Conservation (phyloP, 2,797 vertebrate species). For the Rhodeus uyekii region DNA sequence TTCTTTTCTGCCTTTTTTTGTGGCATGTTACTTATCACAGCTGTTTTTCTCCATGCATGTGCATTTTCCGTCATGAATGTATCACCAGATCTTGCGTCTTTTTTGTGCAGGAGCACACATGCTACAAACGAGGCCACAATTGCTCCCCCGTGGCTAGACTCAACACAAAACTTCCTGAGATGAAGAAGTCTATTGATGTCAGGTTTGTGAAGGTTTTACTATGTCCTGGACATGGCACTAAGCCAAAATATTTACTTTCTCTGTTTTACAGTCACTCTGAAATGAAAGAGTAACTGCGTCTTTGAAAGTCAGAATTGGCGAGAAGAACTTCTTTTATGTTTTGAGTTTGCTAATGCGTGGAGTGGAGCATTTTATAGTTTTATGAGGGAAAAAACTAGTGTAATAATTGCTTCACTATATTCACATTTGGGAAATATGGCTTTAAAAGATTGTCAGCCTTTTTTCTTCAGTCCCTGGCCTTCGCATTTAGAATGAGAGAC, state of each 20-base stretch:
- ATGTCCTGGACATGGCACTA: too few species aligned
- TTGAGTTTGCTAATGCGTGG: not conserved
- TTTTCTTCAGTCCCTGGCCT: constrained; percentile 4
- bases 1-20: constrained; percentile 16
- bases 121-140: constrained; percentile 28
- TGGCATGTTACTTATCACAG: constrained; percentile 54
- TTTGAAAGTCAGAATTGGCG: constrained; percentile 36
- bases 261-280: constrained; percentile 27
- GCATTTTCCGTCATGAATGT: not conserved
- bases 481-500: not conserved
- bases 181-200: constrained; percentile 42
- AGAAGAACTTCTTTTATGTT: not conserved
- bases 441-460: constrained; percentile 25
- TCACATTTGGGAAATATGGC: constrained; percentile 21
- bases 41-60: not conserved
- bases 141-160: not conserved
- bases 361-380: not conserved
- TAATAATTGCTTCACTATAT: not conserved
- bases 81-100: constrained; percentile 26
- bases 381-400: not conserved
- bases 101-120: not conserved
- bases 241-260: too few species aligned
- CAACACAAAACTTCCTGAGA: constrained; percentile 44
- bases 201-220: constrained; percentile 27
- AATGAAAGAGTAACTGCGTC: constrained; percentile 35